phyloP scores from a whole-genome alignment of 2,113 vertebrate genomes.

The Saccopteryx leptura region DNA sequence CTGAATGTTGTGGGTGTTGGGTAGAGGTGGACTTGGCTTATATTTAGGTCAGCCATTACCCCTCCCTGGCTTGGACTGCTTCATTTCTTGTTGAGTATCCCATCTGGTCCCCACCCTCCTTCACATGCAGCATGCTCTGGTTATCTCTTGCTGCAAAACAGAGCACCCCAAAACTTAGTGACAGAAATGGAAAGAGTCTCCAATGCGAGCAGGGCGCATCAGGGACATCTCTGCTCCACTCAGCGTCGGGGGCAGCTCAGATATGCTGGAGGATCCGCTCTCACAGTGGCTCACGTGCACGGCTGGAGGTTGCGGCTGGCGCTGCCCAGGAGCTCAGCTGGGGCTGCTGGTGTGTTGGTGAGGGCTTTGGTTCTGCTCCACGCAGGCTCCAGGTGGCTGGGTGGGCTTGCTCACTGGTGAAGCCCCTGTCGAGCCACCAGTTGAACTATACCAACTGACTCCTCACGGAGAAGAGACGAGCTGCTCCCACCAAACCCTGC shows the following conservation, averaged over 20 bases:
- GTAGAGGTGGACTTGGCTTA: background rate
- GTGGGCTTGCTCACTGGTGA: background rate
- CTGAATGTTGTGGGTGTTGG: background rate
- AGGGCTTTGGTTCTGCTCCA: background rate
- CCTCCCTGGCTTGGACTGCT: background rate
- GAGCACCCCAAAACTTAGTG: background rate
- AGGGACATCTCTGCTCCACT: background rate
- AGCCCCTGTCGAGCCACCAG: background rate
- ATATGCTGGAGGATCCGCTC: background rate
- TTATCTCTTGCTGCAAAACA: slow-evolving; percentile 1
- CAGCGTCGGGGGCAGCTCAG: background rate
- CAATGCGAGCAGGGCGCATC: background rate
- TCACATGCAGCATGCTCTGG: background rate
- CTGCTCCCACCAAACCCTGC: background rate
- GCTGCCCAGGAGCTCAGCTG: background rate
- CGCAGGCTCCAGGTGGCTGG: background rate
- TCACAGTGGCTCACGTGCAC: rapidly evolving
- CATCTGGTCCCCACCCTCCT: background rate
- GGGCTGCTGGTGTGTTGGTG: background rate
- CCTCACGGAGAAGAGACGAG: background rate
- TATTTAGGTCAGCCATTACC: background rate
- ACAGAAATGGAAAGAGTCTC: background rate
- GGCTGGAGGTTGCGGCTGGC: background rate
- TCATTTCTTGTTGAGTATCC: background rate
- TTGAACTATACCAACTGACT: background rate